Base-by-base conservation (phyloP, 2,888 invertebrate genomes). In the Pammene aurita region DNA sequence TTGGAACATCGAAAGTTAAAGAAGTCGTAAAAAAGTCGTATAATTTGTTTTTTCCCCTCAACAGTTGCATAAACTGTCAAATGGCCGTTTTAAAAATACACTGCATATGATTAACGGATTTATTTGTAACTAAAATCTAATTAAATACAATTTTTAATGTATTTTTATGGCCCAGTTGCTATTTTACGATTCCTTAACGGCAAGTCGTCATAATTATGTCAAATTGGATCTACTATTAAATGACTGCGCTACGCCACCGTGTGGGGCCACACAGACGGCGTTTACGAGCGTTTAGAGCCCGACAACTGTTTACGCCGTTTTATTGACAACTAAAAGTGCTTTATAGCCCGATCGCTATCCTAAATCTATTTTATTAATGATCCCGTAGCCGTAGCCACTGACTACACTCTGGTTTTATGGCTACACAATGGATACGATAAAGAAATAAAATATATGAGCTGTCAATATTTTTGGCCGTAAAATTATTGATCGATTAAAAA, bases 341-440 rank as follows among this genome's bases (percentile, higher is more conserved):
- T 87, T 85, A 87, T 76, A 73, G 81, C 82, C 78, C 72, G 72
- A 67, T 74, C 78, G 75, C 75, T 78, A 75, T 77, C 81, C 80
- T 84, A 81, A 87, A 86, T 84, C 81, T 84, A 83, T 85, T 87
- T 83, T 83, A 81, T 81, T 79, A 80, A 84, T 85, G 86, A 85
- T 85, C 85, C 84, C 78, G 84, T 83, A 75, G 74, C 84, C 78
- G 84, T 83, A 75, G 74, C 73, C 78, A 79, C 81, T 55, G 74
- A 70, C 72, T 74, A 66, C 73, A 76, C 74, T 73, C 74, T 52
- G 73, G 72, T 84, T 85, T 86, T 79, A 82, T 80, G 75, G 75
- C 69, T 60, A 14, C 66, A 76, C 74, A 75, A 76, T 75, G 72
- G 73, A 75, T 72, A 70, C 74, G 77, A 77, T 76, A 74, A 73